phyloP scores from a whole-genome alignment of 1,140 invertebrate species.

The Drosophila dunni region DNA sequence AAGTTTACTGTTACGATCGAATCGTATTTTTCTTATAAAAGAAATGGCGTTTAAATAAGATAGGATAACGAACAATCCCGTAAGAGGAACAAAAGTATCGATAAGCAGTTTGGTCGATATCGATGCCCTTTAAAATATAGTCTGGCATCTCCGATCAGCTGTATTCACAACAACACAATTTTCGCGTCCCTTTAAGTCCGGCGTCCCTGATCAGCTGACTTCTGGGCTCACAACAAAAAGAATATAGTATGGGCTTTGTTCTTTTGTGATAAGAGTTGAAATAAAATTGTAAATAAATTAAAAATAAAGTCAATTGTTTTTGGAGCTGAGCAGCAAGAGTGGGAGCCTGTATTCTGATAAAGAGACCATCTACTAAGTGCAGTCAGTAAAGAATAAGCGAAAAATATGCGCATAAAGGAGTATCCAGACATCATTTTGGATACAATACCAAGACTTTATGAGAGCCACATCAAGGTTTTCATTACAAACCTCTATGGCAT shows the following conservation, averaged over 20 bases:
- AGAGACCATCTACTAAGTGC: not conserved
- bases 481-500: conserved; percentile 48
- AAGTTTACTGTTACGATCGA: conserved; percentile 4
- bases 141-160: not conserved
- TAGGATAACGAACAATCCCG: not conserved
- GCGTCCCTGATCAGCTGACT: no score
- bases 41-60: no score
- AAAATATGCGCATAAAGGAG: conserved; percentile 57
- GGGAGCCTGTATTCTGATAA: no score
- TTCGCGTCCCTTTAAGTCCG: not conserved
- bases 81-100: not conserved
- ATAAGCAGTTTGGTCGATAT: not conserved
- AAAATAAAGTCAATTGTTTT: no score
- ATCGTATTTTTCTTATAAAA: not conserved
- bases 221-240: no score
- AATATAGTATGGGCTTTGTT: no score
- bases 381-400: no score
- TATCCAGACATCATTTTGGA: conserved; percentile 61
- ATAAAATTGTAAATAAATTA: no score
- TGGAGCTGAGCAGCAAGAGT: no score
- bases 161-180: not conserved
- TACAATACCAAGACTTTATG: conserved; percentile 61
- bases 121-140: not conserved
- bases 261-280: no score
- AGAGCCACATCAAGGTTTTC: conserved; percentile 53